These are phyloP conservation scores for Homarus americanus DNA, from an alignment of 1,140 invertebrate genomes.

Conservation along the genomic window DNA sequence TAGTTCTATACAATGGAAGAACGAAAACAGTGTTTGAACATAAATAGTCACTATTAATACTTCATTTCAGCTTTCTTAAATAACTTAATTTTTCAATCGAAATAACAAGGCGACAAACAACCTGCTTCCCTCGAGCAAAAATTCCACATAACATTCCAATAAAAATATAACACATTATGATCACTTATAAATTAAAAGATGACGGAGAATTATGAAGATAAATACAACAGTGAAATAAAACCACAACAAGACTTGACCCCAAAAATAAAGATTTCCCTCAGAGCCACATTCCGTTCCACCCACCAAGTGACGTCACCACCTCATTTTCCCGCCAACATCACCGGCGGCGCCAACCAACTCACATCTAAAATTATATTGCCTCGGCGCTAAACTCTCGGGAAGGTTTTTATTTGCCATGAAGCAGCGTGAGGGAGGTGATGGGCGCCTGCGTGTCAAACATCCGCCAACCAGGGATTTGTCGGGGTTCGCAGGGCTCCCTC, in stretches of 20 bases:
- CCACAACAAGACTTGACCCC: neutral
- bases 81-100: too few species aligned
- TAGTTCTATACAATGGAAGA: too few species aligned
- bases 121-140: too few species aligned
- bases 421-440: neutral
- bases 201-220: neutral
- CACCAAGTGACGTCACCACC: neutral
- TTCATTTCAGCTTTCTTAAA: too few species aligned
- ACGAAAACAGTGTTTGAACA: too few species aligned
- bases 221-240: neutral
- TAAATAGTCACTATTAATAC: too few species aligned
- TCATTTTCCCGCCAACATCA: too few species aligned
- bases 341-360: neutral
- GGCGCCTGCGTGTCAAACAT: constrained; percentile 7
- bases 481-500: neutral
- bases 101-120: too few species aligned
- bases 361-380: constrained; percentile 10
- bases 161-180: too few species aligned
- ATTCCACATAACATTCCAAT: too few species aligned
- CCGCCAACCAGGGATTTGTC: neutral
- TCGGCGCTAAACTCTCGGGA: neutral
- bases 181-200: too few species aligned
- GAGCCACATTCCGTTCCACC: neutral
- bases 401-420: neutral
- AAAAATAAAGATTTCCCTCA: constrained; percentile 14